Conservation (phyloP, 2,113 vertebrate genomes). For the Rhabdornis inornatus region DNA sequence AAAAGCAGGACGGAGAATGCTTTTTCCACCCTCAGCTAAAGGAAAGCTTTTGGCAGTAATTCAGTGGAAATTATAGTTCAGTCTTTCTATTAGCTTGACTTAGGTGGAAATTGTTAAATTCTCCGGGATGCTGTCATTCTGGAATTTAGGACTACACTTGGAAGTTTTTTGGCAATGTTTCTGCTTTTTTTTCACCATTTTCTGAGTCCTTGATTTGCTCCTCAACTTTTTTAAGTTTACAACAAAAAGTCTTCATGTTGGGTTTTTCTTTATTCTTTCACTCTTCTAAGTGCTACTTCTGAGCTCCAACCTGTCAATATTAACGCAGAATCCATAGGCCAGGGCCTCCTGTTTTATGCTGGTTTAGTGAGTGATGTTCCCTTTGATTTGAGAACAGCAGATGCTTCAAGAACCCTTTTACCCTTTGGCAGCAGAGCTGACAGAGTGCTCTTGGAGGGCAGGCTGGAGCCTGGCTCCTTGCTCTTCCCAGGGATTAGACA, state of each 20-base stretch:
- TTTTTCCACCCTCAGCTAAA: neutral
- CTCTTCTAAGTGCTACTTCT: neutral
- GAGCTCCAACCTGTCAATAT: neutral
- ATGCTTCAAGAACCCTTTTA: neutral
- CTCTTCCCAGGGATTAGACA: neutral
- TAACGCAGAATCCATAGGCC: neutral
- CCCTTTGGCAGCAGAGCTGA: neutral
- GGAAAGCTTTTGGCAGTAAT: neutral
- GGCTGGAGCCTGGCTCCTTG: neutral
- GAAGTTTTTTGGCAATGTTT: neutral
- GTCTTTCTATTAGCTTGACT: neutral
- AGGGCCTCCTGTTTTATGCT: neutral
- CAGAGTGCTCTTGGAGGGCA: neutral
- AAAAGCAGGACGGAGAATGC: neutral
- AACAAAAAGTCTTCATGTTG: neutral
- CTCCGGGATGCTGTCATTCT: neutral
- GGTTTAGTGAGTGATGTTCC: neutral
- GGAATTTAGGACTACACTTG: neutral
- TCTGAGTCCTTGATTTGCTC: neutral
- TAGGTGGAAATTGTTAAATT: constrained; percentile 11
- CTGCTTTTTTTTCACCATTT: neutral
- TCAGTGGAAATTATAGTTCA: constrained; percentile 14
- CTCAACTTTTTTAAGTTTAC: neutral
- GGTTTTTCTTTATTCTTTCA: neutral
- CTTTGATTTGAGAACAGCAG: neutral